phyloP scores from a whole-genome alignment of 2,797 vertebrate species.

The Heterohyrax brucei region DNA sequence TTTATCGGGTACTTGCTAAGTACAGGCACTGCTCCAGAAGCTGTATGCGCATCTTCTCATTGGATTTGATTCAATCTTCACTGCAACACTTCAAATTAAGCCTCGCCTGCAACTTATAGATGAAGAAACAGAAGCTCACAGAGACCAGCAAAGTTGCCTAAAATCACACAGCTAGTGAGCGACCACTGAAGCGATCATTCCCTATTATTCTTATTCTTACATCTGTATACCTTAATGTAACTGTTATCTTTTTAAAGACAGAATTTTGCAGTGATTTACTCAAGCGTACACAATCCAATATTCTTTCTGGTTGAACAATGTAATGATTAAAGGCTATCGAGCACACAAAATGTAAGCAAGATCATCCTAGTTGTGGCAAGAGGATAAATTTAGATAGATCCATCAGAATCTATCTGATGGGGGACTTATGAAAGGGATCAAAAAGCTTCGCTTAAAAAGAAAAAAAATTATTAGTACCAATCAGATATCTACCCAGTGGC shows the following conservation, averaged over 20 bases:
- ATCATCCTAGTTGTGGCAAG: not conserved
- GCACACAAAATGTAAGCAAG: slow-evolving; percentile 52
- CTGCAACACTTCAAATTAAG: not conserved
- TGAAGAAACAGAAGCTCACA: not conserved
- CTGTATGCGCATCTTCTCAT: not conserved
- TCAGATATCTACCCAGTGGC: not conserved
- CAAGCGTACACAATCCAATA: slow-evolving; percentile 24
- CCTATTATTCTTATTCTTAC: not conserved
- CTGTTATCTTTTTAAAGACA: not conserved
- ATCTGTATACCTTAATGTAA: not conserved
- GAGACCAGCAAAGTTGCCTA: not conserved
- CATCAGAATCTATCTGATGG: not conserved
- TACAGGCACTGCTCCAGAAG: not conserved
- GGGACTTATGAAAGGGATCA: not conserved
- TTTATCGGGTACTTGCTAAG: not conserved
- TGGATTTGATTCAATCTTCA: not conserved
- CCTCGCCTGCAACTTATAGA: not conserved
- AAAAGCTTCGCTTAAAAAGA: not conserved
- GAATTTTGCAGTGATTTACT: slow-evolving; percentile 56
- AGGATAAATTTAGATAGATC: slow-evolving; percentile 46
- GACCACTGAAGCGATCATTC: not conserved
- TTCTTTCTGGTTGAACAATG: not conserved
- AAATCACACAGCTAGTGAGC: not conserved
- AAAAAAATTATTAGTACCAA: not conserved
- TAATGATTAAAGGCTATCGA: not conserved